These are phyloP conservation scores for Proctacanthus coquilletti DNA, from an alignment of 1,140 invertebrate genomes.

Conservation along the genomic window DNA sequence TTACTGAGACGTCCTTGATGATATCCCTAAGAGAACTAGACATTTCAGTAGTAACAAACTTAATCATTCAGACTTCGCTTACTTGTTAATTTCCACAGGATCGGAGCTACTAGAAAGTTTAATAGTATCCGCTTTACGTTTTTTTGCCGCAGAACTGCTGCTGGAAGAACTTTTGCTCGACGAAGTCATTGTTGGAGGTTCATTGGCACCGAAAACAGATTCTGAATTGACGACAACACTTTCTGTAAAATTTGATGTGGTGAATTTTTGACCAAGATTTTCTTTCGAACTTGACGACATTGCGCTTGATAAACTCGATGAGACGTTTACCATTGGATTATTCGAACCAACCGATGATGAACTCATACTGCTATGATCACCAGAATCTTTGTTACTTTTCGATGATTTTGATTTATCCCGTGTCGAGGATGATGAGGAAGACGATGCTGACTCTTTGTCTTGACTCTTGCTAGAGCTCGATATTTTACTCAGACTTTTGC, in stretches of 20 bases:
- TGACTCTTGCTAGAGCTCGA: constrained; percentile 25
- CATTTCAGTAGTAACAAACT: too few relatives aligned
- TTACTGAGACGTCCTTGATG: constrained; percentile 26
- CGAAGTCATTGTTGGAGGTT: not conserved
- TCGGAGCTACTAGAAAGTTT: constrained; percentile 7
- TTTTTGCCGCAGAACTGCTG: constrained; percentile 12
- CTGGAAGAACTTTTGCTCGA: constrained; percentile 4
- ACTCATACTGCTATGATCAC: not conserved
- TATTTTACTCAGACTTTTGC: constrained; percentile 18
- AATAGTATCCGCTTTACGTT: constrained; percentile 21
- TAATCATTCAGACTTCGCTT: not conserved
- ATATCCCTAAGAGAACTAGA: constrained; percentile 20
- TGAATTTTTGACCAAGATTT: constrained; percentile 32
- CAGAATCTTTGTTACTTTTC: constrained; percentile 19
- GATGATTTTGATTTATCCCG: constrained; percentile 25
- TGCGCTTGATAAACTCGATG: too few relatives aligned
- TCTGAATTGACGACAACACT: constrained; percentile 32
- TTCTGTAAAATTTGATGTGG: constrained; percentile 38
- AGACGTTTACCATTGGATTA: too few relatives aligned
- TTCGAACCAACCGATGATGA: not conserved
- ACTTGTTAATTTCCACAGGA: constrained; percentile 23
- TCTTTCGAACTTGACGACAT: constrained; percentile 25
- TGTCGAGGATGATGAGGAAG: constrained; percentile 16
- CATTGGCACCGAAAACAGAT: constrained; percentile 28
- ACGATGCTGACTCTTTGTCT: constrained; percentile 19